Conservation (phyloP, 2,797 vertebrate species). For the Poeciliopsis gracilis region DNA sequence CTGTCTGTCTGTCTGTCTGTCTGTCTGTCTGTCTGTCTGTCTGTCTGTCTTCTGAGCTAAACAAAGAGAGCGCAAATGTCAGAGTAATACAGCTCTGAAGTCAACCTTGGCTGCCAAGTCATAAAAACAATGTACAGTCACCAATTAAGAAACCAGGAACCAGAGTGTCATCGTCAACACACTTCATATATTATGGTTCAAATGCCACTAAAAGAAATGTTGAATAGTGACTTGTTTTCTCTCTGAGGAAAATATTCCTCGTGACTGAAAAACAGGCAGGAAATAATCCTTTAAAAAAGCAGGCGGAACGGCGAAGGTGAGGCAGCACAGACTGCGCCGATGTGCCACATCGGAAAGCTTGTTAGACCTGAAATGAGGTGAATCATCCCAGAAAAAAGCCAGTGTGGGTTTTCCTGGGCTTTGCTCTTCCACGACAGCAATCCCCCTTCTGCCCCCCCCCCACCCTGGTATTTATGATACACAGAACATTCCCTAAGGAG, state of each 20-base stretch:
- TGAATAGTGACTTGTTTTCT: neutral
- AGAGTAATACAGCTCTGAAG: no score
- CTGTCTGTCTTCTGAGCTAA: no score
- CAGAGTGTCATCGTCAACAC: no score
- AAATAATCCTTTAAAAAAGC: neutral
- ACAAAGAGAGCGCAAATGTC: no score
- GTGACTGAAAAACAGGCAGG: neutral
- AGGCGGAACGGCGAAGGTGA: neutral
- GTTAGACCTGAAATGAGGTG: conserved; percentile 3
- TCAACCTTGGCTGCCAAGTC: no score
- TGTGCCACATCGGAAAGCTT: neutral
- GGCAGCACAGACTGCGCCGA: neutral
- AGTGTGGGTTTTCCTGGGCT: neutral
- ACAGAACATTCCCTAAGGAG: conserved; percentile 19
- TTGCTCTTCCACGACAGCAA: neutral
- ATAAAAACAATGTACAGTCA: no score
- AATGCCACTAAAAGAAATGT: no score
- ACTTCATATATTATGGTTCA: no score
- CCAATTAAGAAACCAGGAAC: no score
- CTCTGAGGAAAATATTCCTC: neutral
- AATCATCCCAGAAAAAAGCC: conserved; percentile 1
- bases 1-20: no score
- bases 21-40: no score
- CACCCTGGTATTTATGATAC: neutral
- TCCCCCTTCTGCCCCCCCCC: no score